Conservation (phyloP, 2,888 invertebrate genomes). For the Platypus cylindrus region DNA sequence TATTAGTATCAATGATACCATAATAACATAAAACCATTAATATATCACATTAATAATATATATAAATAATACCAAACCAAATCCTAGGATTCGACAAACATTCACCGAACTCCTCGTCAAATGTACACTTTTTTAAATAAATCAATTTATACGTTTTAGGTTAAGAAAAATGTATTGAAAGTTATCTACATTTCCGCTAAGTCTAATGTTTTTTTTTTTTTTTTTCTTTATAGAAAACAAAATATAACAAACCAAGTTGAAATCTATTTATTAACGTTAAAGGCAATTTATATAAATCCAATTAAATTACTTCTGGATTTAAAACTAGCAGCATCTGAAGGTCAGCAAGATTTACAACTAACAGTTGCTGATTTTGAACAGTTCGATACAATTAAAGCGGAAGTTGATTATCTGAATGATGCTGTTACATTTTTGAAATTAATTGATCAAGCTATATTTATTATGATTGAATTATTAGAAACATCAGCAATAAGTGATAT, state of each 20-base stretch:
- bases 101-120: too few relatives aligned
- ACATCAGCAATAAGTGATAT: slow-evolving; percentile 67
- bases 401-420: slow-evolving; percentile 57
- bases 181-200: neutral
- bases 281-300: slow-evolving; percentile 19
- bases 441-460: slow-evolving; percentile 38
- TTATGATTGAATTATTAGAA: slow-evolving; percentile 61
- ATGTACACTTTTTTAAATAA: too few relatives aligned
- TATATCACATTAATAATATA: too few relatives aligned
- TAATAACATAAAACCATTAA: too few relatives aligned
- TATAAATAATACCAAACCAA: too few relatives aligned
- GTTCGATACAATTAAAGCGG: slow-evolving; percentile 31
- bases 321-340: slow-evolving; percentile 1
- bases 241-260: slow-evolving; percentile 15
- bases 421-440: slow-evolving; percentile 25
- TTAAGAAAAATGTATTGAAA: neutral
- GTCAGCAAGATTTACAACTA: slow-evolving; percentile 6
- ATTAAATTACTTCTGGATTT: slow-evolving; percentile 10
- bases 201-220: neutral
- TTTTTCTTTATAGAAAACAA: slow-evolving; percentile 1
- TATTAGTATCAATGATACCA: too few relatives aligned
- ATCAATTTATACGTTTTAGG: too few relatives aligned
- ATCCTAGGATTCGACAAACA: too few relatives aligned
- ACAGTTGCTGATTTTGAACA: slow-evolving; percentile 30
- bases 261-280: slow-evolving; percentile 10